Conservation (phyloP, 2,113 vertebrate genomes). For the Leucosticte australis region DNA sequence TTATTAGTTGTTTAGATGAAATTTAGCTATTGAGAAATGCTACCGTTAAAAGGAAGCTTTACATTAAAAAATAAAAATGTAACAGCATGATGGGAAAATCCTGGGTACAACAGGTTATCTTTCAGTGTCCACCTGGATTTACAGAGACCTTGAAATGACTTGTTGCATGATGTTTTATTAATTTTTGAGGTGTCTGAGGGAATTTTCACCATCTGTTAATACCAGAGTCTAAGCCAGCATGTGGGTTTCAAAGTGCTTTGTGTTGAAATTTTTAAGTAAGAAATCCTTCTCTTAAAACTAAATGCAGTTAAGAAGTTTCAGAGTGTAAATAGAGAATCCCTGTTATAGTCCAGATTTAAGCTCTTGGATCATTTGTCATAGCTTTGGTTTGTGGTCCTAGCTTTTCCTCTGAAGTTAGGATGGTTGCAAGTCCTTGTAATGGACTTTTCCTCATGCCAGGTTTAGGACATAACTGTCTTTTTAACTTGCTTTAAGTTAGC, state of each 20-base stretch:
- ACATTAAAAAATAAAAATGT: not conserved
- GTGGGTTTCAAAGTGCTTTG: not conserved
- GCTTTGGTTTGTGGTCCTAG: not conserved
- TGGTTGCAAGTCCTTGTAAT: not conserved
- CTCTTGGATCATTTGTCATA: not conserved
- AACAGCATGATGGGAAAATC: not conserved
- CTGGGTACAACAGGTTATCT: not conserved
- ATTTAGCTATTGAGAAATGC: not conserved
- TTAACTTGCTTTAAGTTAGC: not conserved
- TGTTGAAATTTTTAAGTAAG: not conserved
- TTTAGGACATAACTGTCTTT: not conserved
- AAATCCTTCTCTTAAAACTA: not conserved
- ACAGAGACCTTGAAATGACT: not conserved
- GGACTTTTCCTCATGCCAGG: not conserved
- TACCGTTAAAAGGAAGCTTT: not conserved
- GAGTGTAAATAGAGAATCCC: not conserved
- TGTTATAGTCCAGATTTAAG: not conserved
- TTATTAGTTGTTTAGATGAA: not conserved
- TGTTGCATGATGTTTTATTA: not conserved
- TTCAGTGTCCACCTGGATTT: not conserved
- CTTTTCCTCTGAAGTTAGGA: not conserved
- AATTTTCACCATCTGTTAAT: constrained; percentile 1
- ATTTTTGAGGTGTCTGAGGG: not conserved
- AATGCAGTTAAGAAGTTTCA: not conserved
- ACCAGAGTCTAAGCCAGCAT: not conserved